phyloP scores from a whole-genome alignment of 2,797 vertebrate species.

The Leptatherina wallacei region DNA sequence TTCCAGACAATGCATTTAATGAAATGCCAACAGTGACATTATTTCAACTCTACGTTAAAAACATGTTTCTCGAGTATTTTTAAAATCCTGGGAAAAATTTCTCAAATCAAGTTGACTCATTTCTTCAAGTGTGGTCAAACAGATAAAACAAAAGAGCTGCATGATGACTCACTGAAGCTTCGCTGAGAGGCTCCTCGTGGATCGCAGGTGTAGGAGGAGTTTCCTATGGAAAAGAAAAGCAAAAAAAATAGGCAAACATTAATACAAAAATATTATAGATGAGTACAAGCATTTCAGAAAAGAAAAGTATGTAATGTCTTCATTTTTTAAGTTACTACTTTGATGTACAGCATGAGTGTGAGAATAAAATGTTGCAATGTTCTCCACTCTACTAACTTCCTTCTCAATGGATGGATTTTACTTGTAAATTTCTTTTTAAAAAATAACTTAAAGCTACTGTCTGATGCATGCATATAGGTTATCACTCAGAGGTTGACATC shows the following conservation, averaged over 20 bases:
- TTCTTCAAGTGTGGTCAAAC: constrained; percentile 11
- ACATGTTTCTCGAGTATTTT: neutral
- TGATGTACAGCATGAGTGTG: constrained; percentile 3
- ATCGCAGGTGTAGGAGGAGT: constrained; percentile 83
- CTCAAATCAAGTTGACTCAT: constrained; percentile 4
- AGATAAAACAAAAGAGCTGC: constrained; percentile 12
- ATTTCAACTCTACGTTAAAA: neutral
- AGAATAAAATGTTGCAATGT: constrained; percentile 5
- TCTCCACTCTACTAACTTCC: constrained; percentile 8
- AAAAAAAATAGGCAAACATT: constrained; percentile 47
- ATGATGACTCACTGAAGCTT: constrained; percentile 80
- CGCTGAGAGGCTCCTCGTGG: constrained; percentile 79
- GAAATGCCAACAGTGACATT: neutral
- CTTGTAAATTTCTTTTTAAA: constrained; percentile 11
- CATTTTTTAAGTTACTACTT: neutral
- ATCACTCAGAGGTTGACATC: constrained; percentile 47
- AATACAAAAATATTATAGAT: constrained; percentile 12
- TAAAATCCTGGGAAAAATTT: neutral
- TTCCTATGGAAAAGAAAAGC: constrained; percentile 74
- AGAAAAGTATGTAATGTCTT: neutral
- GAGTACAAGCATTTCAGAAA: constrained; percentile 5
- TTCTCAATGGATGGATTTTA: constrained; percentile 1
- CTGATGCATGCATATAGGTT: constrained; percentile 65
- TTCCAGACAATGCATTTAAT: neutral
- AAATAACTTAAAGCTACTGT: constrained; percentile 31